Percentiles rank a stretch among this genome's conserved stretches.
Evolutionary conservation across 2,797 vertebrate species (phyloP).

Genomic region (Meriones psammophilus): DNA sequence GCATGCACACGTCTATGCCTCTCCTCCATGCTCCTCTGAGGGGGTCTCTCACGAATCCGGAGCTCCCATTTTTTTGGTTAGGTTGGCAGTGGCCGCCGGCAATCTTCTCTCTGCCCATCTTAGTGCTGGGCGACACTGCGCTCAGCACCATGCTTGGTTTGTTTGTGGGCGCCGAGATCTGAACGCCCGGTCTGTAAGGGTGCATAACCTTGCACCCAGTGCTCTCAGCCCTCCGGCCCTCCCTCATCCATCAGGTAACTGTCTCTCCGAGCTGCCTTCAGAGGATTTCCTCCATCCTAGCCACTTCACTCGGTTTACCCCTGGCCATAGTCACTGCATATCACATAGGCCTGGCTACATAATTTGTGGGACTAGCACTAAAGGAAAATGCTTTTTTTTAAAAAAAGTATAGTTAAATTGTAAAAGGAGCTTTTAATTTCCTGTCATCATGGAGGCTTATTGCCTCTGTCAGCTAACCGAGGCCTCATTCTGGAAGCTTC

Average conservation of each 20-base stretch:
- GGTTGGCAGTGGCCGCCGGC: not conserved
- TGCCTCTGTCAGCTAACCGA: too few relatives aligned
- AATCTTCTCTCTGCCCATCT: not conserved
- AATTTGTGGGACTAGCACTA: not conserved
- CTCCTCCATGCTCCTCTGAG: not conserved
- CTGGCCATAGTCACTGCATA: not conserved
- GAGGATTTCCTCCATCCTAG: not conserved
- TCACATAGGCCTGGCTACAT: not conserved
- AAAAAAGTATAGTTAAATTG: not conserved
- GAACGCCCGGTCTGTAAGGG: not conserved
- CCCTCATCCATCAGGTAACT: not conserved
- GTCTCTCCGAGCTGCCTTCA: not conserved
- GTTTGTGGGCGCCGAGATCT: not conserved
- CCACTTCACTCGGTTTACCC: too few relatives aligned
- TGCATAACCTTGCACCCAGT: not conserved
- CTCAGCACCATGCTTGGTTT: not conserved
- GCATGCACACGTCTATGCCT: not conserved
- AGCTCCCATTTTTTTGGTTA: not conserved
- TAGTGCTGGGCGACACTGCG: not conserved
- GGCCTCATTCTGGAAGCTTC: too few relatives aligned
- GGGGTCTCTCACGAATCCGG: not conserved
- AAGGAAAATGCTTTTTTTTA: not conserved
- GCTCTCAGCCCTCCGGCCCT: not conserved
- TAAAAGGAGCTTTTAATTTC: too few relatives aligned
- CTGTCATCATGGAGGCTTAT: too few relatives aligned